Conservation (phyloP, 2,113 vertebrate species). For the Oncorhynchus clarkii region DNA sequence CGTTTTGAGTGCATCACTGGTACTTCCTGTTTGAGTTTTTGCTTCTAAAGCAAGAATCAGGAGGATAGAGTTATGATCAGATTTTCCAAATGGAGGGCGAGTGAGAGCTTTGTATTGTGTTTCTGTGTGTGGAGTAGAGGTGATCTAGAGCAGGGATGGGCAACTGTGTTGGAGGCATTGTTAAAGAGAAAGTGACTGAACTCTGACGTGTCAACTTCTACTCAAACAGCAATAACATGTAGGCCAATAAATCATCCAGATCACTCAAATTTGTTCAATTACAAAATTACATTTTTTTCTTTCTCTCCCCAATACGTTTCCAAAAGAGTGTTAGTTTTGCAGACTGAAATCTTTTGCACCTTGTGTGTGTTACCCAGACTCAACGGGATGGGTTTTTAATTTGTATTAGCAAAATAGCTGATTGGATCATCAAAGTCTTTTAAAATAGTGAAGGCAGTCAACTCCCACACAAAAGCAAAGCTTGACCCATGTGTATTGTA, state of each 20-base stretch:
- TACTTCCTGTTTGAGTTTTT: too few relatives aligned
- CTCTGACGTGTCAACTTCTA: slow-evolving; percentile 30
- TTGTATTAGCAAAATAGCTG: slow-evolving; percentile 23
- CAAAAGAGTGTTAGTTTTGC: slow-evolving; percentile 1
- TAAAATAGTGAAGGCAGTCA: neutral
- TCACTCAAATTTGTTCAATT: slow-evolving; percentile 19
- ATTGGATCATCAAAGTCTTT: neutral
- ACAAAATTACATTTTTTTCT: neutral
- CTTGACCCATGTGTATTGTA: slow-evolving; percentile 26
- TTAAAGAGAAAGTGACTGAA: slow-evolving; percentile 22
- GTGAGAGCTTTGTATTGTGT: too few relatives aligned
- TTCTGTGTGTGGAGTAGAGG: too few relatives aligned
- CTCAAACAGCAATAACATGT: slow-evolving; percentile 20
- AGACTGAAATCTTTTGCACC: neutral
- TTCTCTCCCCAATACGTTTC: too few relatives aligned
- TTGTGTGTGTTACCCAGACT: slow-evolving; percentile 23
- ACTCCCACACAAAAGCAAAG: slow-evolving; percentile 19
- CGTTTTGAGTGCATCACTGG: too few relatives aligned
- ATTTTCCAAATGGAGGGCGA: too few relatives aligned
- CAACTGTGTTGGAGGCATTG: slow-evolving; percentile 12
- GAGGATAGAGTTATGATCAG: too few relatives aligned
- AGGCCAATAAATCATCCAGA: slow-evolving; percentile 29
- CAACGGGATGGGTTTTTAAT: slow-evolving; percentile 1
- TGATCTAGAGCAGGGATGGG: too few relatives aligned
- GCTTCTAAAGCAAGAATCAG: too few relatives aligned